phyloP scores from a whole-genome alignment of 2,888 invertebrate species.

The Chloroclystis v-ata region DNA sequence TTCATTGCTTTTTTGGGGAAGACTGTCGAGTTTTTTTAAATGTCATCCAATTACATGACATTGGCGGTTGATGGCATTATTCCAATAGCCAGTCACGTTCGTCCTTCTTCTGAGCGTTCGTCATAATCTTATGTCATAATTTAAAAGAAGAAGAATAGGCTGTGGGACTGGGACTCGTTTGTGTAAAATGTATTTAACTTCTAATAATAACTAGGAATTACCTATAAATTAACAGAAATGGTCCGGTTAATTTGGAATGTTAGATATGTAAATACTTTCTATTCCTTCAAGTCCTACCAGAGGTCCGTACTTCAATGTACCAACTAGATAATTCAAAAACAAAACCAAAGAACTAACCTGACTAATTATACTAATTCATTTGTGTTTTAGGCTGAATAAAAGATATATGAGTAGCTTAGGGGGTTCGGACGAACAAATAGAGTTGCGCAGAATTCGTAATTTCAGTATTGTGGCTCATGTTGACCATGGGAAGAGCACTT shows the following conservation, averaged over 20 bases:
- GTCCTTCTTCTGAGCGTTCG: too few relatives aligned
- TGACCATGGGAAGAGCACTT: slow-evolving; percentile 98
- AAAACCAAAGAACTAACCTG: slow-evolving; percentile 9
- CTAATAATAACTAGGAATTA: too few relatives aligned
- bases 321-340: slow-evolving; percentile 3
- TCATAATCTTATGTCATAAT: too few relatives aligned
- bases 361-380: not conserved
- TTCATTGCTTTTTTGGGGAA: too few relatives aligned
- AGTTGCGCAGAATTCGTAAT: slow-evolving; percentile 84
- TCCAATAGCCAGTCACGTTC: too few relatives aligned
- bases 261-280: slow-evolving; percentile 16
- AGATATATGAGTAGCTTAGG: slow-evolving; percentile 45
- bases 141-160: too few relatives aligned
- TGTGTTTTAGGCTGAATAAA: slow-evolving; percentile 18
- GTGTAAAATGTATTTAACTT: too few relatives aligned
- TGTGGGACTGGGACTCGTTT: too few relatives aligned
- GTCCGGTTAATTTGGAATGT: slow-evolving; percentile 15
- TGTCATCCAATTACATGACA: too few relatives aligned
- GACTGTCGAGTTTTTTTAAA: too few relatives aligned
- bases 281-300: slow-evolving; percentile 19
- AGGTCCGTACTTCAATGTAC: slow-evolving; percentile 25
- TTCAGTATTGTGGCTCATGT: slow-evolving; percentile 99
- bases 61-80: too few relatives aligned
- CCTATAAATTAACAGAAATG: too few relatives aligned
- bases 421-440: slow-evolving; percentile 33